Evolutionary conservation across 2,113 vertebrate genomes (phyloP), one percentile per base, ranked within the genome.

Genomic region (Vireo altiloquus): DNA sequence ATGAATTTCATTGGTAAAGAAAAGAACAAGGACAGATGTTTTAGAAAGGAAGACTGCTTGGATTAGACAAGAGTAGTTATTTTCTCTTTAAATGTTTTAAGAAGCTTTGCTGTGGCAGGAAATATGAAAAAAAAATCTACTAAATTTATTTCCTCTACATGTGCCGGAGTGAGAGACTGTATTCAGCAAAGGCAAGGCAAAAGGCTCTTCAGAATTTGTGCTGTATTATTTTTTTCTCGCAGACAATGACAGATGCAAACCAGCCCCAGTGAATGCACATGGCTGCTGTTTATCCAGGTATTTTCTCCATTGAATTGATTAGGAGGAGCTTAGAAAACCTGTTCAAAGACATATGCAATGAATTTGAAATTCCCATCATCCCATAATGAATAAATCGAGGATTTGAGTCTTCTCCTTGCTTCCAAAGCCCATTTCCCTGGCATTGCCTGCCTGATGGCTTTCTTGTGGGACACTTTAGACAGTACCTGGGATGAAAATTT

Each of bases 401-500:
- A 16, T 50, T 25, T 64, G 57, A 57, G 40, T 46, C 52, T 71
- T 69, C 56, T 77, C 31, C 69, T 76, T 17, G 9, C 28, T 88
- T 66, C 56, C 47, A 4, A 10, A 40, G 54, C 71, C 82, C 8
- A 0, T 50, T 33, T 71, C 57, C 27, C 39, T 39, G 21, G 83
- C 78, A 25, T 9, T 24, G 22, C 83, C 87, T 39, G 16, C 31
- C 37, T 52, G 59, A 7, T 59, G 33, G 12, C 53, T 85, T 65
- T 28, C 1, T 0, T 44, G 40, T 65, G 54, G 23, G 30, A 13
- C 22, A 7, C 4, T 19, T 35, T 3, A 46, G 20, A 3, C 11
- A 30, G 27, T 40, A 63, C 11, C 47, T 44, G 72, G 59, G 39
- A 92, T 52, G 63, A 64, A 64, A 33, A 27, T 39, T 79, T 85